Evolutionary conservation across 2,797 vertebrate genomes (phyloP).

Genomic region (Gymnopithys bicolor): DNA sequence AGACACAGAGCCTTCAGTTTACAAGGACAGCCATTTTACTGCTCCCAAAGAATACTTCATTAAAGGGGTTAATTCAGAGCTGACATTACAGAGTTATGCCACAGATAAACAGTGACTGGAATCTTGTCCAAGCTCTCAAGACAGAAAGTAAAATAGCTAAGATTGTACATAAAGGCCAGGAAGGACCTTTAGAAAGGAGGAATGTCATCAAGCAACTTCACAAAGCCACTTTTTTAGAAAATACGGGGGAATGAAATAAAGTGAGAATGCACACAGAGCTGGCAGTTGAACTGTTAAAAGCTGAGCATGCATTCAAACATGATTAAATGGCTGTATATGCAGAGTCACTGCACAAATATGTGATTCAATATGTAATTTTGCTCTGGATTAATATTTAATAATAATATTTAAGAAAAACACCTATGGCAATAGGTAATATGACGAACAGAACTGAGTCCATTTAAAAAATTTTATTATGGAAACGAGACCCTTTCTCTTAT

Average conservation of each 20-base stretch:
- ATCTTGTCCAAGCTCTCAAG: neutral
- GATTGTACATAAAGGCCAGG: neutral
- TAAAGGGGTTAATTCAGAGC: neutral
- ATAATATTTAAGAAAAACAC: neutral
- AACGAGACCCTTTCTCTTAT: neutral
- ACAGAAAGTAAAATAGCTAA: neutral
- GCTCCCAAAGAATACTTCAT: neutral
- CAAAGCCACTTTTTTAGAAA: neutral
- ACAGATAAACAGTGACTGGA: neutral
- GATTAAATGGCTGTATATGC: neutral
- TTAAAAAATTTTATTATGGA: neutral
- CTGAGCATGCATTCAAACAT: neutral
- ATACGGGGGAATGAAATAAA: neutral
- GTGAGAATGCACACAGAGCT: neutral
- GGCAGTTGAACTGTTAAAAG: neutral
- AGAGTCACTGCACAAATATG: neutral
- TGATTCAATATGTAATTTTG: neutral
- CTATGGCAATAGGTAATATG: neutral
- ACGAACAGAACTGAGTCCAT: neutral
- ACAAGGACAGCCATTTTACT: neutral
- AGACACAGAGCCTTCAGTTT: neutral
- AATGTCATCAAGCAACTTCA: neutral
- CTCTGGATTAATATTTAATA: slow-evolving; percentile 22
- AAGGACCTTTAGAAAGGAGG: neutral
- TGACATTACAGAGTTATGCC: neutral